phyloP scores from a whole-genome alignment of 2,113 vertebrate genomes.

The Cygnus atratus region DNA sequence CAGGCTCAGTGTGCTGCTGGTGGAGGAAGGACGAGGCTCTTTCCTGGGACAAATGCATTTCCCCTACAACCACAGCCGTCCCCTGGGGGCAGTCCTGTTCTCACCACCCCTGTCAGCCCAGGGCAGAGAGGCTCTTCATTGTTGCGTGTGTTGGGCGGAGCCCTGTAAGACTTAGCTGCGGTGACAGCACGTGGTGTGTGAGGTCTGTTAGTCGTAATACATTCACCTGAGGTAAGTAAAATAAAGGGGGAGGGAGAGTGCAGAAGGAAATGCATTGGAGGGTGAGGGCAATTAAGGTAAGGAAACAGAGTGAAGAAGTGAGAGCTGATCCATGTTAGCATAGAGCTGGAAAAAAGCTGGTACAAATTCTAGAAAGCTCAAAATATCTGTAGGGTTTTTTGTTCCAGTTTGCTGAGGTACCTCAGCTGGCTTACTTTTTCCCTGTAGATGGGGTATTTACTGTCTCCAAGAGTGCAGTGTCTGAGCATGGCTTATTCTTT shows the following conservation, averaged over 20 bases:
- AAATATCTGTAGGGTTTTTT: accelerated
- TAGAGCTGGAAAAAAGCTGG: background rate
- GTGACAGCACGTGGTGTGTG: background rate
- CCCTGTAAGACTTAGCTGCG: background rate
- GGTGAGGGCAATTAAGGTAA: background rate
- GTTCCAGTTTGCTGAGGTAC: background rate
- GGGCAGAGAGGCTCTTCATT: background rate
- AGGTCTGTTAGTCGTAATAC: background rate
- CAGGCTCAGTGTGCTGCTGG: background rate
- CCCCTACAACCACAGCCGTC: background rate
- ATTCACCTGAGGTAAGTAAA: background rate
- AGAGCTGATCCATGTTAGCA: background rate
- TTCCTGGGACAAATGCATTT: background rate
- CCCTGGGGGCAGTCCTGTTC: background rate
- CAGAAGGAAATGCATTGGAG: background rate
- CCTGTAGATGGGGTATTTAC: background rate
- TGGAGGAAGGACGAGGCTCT: background rate
- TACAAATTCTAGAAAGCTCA: background rate
- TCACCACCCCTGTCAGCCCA: no score
- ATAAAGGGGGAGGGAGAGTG: background rate
- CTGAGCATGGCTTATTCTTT: background rate
- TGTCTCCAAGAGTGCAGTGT: background rate
- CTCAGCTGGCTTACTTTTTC: background rate
- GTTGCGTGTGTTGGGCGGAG: background rate
- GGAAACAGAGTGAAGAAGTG: background rate